Evolutionary conservation across 2,888 invertebrate species (phyloP), one percentile per base, ranked within the genome.

Genomic region (Drosophila peninsularis): DNA sequence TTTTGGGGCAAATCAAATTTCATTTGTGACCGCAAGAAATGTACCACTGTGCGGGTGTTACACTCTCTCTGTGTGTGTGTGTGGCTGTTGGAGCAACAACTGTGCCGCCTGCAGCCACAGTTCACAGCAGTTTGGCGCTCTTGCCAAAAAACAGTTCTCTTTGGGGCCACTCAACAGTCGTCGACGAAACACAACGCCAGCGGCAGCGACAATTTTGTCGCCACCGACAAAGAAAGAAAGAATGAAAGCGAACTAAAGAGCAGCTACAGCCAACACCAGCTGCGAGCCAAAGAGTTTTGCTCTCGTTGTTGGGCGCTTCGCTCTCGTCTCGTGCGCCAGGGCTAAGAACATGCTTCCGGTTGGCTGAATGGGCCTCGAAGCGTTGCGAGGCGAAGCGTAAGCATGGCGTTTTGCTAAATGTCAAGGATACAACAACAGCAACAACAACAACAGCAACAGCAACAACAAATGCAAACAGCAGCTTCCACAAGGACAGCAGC

Each of bases 391-490:
- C 52, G 37, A 27, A 55, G 62, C 60, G 68, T 42, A 24, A 42
- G 58, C 62, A 39, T 32, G 55, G 60, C 54, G 64, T 62, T 68
- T 78, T 78, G 66, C 73, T 66, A 83, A 83, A 83, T 84, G 82
- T 84, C 82, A 83, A 83, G 83, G 82, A 82, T 82, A 82, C 84
- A 78, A 78, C 75, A 70, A 75, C 58, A 50, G 42, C 10, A 36
- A 6, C 41, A 44, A 19, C 52, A 50, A 34, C 42, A 50, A 32
- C 61, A 56, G 44, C 36, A 6, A 11, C 24, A 42, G 53, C 78
- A 78, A 65, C 65, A 65, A 19, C 11, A 39, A 44, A 49, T 50
- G 42, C 50, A 61, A 56, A 45, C 45, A 52, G 42, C 64, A 60
- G 58, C 37, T 11, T 21, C 30, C 53, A 63, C 79, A 79, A 70